Conservation (phyloP, 2,888 invertebrate species). For the Amiota communis region DNA sequence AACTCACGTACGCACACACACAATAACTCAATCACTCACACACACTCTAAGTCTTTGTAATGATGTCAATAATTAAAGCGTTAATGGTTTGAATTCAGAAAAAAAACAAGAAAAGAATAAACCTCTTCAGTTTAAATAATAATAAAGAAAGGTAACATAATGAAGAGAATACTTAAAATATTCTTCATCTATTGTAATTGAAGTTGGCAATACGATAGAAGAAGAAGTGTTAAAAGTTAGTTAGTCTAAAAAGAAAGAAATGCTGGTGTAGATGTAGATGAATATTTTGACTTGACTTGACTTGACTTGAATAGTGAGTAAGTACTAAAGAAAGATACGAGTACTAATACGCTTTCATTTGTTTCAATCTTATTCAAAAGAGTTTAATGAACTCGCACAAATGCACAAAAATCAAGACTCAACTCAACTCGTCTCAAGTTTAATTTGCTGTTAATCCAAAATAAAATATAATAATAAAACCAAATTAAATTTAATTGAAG, state of each 20-base stretch:
- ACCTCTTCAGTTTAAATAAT: constrained; percentile 9
- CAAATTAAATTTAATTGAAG: too few relatives aligned
- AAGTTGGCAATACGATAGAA: too few relatives aligned
- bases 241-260: too few relatives aligned
- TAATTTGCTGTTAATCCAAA: constrained; percentile 2
- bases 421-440: background rate
- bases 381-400: constrained; percentile 15
- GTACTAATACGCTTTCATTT: constrained; percentile 17
- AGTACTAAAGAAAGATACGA: background rate
- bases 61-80: constrained; percentile 11
- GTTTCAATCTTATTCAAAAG: constrained; percentile 3
- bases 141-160: background rate
- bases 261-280: too few relatives aligned
- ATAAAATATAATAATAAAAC: too few relatives aligned
- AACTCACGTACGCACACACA: too few relatives aligned
- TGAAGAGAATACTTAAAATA: background rate
- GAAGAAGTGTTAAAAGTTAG: too few relatives aligned
- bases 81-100: background rate
- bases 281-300: too few relatives aligned
- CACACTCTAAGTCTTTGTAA: background rate
- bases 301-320: too few relatives aligned
- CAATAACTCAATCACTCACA: background rate
- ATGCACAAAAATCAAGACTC: background rate
- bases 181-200: background rate
- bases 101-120: too few relatives aligned